Conservation (phyloP, 2,113 vertebrate species). For the Cricetomys ansorgei region DNA sequence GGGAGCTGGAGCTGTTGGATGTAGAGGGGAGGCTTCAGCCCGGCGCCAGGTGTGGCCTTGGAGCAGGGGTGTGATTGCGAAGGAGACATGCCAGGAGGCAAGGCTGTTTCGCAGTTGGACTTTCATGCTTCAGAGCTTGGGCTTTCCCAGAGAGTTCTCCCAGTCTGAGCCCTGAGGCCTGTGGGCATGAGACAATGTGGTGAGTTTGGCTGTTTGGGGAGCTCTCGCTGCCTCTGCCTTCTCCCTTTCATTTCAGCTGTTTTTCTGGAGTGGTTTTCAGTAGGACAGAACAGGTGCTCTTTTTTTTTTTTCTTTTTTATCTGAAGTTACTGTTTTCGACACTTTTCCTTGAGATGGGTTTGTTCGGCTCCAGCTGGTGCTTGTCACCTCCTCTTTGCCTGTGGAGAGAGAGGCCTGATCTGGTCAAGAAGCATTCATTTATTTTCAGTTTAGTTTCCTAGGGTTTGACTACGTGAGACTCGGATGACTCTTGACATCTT, state of each 20-base stretch:
- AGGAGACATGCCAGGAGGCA: background rate
- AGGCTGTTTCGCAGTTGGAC: fast-evolving
- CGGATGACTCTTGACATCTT: background rate
- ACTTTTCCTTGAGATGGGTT: fast-evolving
- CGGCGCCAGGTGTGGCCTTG: background rate
- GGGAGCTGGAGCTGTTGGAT: background rate
- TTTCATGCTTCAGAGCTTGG: fast-evolving
- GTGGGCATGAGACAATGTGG: background rate
- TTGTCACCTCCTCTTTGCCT: fast-evolving
- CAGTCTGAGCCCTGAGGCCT: fast-evolving
- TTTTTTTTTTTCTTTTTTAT: background rate
- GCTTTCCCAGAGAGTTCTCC: background rate
- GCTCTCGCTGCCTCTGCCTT: background rate
- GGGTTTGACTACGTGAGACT: background rate
- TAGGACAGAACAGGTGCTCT: background rate
- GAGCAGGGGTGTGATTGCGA: background rate
- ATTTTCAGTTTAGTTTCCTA: background rate
- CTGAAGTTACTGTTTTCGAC: background rate
- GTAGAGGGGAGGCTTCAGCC: background rate
- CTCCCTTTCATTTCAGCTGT: background rate
- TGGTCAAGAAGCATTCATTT: background rate
- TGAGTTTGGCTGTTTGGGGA: background rate
- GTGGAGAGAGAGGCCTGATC: fast-evolving
- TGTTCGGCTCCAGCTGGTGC: background rate
- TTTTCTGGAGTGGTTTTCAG: background rate